Percentiles rank a stretch among this genome's conserved stretches.
Evolutionary conservation across 1,140 invertebrate genomes (phyloP).

Genomic region (Rhyzopertha dominica): DNA sequence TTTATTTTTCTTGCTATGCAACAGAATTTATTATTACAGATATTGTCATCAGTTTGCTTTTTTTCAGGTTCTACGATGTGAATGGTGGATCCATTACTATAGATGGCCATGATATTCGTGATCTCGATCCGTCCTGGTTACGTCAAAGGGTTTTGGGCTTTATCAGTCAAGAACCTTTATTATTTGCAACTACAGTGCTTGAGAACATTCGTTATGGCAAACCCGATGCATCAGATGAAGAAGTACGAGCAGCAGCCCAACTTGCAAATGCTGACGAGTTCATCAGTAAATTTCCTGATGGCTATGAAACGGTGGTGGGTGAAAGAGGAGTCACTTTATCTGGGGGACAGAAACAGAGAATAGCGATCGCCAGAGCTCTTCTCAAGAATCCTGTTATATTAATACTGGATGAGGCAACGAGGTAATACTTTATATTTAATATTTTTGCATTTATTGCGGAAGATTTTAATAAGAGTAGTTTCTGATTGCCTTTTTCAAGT

Average conservation of each 20-base stretch:
- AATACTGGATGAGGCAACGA: slow-evolving; percentile 88
- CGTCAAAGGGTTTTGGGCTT: slow-evolving; percentile 76
- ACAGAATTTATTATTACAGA: too few relatives aligned
- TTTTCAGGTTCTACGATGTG: slow-evolving; percentile 78
- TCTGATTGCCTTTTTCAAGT: too few relatives aligned
- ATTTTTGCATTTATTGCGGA: slow-evolving; percentile 19
- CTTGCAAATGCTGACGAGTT: slow-evolving; percentile 90
- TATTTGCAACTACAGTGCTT: slow-evolving; percentile 86
- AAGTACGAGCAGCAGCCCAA: slow-evolving; percentile 72
- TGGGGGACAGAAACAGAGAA: slow-evolving; percentile 87
- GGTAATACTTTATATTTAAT: slow-evolving; percentile 48
- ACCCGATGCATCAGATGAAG: slow-evolving; percentile 61
- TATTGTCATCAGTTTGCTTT: too few relatives aligned
- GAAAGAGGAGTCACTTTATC: slow-evolving; percentile 85
- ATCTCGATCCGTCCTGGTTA: slow-evolving; percentile 81
- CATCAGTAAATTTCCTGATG: slow-evolving; percentile 75
- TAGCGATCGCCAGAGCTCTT: slow-evolving; percentile 84
- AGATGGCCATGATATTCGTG: slow-evolving; percentile 69
- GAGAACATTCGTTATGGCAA: slow-evolving; percentile 94
- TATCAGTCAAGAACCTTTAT: slow-evolving; percentile 89
- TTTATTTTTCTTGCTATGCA: too few relatives aligned
- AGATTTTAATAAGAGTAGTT: too few relatives aligned
- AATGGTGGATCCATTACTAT: slow-evolving; percentile 69
- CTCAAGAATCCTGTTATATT: slow-evolving; percentile 82
- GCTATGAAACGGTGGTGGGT: slow-evolving; percentile 84